Conservation (phyloP, 2,113 vertebrate species). For the Peucedramus taeniatus region DNA sequence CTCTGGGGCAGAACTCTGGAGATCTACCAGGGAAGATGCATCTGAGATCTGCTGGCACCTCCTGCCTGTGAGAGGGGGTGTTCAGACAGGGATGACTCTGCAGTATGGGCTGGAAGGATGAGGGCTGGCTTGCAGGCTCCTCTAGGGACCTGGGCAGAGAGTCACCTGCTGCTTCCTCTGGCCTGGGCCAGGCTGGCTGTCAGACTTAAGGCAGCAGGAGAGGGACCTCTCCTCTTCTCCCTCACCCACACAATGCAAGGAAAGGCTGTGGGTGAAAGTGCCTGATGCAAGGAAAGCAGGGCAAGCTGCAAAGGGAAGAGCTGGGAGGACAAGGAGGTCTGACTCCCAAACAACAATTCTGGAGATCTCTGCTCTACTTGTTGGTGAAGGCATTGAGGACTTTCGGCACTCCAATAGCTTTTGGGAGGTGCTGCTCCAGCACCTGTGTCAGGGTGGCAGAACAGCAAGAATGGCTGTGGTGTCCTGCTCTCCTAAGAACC, state of each 20-base stretch:
- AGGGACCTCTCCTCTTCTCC: background rate
- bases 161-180: background rate
- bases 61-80: background rate
- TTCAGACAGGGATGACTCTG: background rate
- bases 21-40: background rate
- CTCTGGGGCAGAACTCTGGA: background rate
- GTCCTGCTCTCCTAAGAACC: background rate
- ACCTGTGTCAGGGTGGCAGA: background rate
- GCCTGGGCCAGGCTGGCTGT: background rate
- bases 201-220: background rate
- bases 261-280: background rate
- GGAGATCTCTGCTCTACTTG: background rate
- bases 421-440: background rate
- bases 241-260: background rate
- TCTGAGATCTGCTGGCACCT: background rate
- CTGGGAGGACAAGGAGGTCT: background rate
- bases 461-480: fast-evolving
- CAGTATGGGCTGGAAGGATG: background rate
- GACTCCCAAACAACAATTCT: background rate
- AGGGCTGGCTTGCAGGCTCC: background rate
- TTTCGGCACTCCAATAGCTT: background rate
- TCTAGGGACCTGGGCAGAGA: background rate
- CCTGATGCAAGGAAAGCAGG: background rate
- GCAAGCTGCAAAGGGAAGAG: background rate
- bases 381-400: background rate